Base-by-base conservation (phyloP, 1,140 invertebrate genomes). In the Dolichoris vasculosae region DNA sequence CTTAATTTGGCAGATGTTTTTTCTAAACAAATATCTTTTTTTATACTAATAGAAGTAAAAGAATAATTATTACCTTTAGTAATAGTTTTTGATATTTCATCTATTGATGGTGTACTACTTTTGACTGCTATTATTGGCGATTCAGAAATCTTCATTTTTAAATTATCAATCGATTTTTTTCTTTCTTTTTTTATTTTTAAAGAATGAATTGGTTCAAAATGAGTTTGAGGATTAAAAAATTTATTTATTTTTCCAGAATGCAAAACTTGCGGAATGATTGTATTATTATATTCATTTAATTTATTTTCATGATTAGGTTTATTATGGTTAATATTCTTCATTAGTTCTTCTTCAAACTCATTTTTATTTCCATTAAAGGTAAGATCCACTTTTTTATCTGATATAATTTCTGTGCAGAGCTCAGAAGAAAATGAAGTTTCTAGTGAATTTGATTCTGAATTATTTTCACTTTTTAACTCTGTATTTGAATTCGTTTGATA, bases 141-240 rank as follows among this genome's bases (percentile, higher is more conserved):
- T 78, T 91, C 91, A 0, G 89, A 89, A 48, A 92, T 89, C 46
- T 91, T 91, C 23, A 92, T 89, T 82, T 92, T 90, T 85, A 92
- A 90, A 43, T 87, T 89, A 46, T 89, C 87, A 55, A 51, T 46
- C 26, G 67, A 30, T 32, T 17, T 78, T 77, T 23, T 8, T 63
- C 48, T 51, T 64, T 81, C 59, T 23, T 73, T 63, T 17, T 84
- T 55, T 71, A 17, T 17, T 82, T 71, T 30, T 30, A 32, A 43
- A 76, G 40, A 48, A 26, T 43, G 26, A 80, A 82, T 82, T 23
- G 79, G 55, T 82, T 82, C 59, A 76, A 85, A 85, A 43, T 76
- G 55, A 76, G 51, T 4, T 82, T 76, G 79, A 9, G 79, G 30
- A 11, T 85, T 77, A 51, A 63, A 43, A 30, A 76, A 59, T 51